Percentiles rank a stretch among this genome's conserved stretches.
phyloP scores from a whole-genome alignment of 1,140 invertebrate genomes.

The Procambarus virginalis region DNA sequence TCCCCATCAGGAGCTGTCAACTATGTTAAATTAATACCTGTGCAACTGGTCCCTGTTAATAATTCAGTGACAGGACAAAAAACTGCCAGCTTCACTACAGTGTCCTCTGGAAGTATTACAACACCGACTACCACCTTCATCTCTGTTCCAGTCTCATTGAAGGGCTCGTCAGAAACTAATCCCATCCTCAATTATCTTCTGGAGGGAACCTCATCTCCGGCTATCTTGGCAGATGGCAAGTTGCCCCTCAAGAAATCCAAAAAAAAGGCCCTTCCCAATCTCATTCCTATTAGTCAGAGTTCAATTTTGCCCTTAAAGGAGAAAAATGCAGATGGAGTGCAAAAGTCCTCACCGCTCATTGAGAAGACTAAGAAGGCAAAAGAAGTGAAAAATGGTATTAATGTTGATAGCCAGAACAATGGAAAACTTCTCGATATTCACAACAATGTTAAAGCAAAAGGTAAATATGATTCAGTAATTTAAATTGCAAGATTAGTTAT shows the following conservation, averaged over 20 bases:
- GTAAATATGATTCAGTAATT: not conserved
- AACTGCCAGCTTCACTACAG: not conserved
- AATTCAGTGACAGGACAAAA: not conserved
- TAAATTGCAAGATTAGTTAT: no score
- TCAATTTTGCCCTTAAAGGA: conserved; percentile 15
- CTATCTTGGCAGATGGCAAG: conserved; percentile 22
- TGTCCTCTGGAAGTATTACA: not conserved
- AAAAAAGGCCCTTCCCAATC: conserved; percentile 33
- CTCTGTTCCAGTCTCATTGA: conserved; percentile 49
- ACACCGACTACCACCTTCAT: conserved; percentile 53
- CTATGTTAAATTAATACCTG: conserved; percentile 53
- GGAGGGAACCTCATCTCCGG: conserved; percentile 29
- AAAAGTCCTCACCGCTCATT: not conserved
- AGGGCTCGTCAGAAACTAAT: conserved; percentile 13
- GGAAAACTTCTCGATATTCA: not conserved
- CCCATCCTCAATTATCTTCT: conserved; percentile 45
- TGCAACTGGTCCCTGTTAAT: conserved; percentile 52
- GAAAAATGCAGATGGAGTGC: not conserved
- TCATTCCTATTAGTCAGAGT: conserved; percentile 29
- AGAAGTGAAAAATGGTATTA: conserved; percentile 12
- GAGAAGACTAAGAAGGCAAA: not conserved
- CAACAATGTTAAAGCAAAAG: not conserved
- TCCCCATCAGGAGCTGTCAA: conserved; percentile 41
- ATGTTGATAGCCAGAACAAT: conserved; percentile 11
- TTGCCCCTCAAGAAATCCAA: not conserved